phyloP scores from a whole-genome alignment of 2,888 invertebrate genomes.

The Acrobasis consociella region DNA sequence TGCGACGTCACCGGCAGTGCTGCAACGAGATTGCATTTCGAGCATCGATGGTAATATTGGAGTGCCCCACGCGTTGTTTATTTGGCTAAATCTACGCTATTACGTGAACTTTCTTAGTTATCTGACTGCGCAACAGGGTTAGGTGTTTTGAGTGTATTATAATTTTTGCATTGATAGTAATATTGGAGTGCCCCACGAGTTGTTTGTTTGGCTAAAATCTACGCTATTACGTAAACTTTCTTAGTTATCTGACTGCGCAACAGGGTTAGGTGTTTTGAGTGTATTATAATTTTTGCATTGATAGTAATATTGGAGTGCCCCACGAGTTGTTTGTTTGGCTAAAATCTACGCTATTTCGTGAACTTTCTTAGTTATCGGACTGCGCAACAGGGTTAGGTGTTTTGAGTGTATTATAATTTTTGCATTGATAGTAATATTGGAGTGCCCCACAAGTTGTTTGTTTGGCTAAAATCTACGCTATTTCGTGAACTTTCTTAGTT shows the following conservation, averaged over 20 bases:
- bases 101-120: too few relatives aligned
- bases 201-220: neutral
- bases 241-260: too few relatives aligned
- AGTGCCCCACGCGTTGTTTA: neutral
- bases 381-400: too few relatives aligned
- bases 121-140: too few relatives aligned
- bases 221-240: too few relatives aligned
- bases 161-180: slow-evolving; percentile 5
- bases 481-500: too few relatives aligned
- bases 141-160: too few relatives aligned
- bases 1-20: slow-evolving; percentile 48
- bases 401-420: too few relatives aligned
- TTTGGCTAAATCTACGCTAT: neutral
- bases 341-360: too few relatives aligned
- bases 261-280: too few relatives aligned
- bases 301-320: neutral
- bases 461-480: neutral
- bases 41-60: neutral
- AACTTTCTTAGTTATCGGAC: too few relatives aligned
- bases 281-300: too few relatives aligned
- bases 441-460: neutral
- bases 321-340: neutral
- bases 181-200: neutral
- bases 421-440: neutral
- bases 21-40: slow-evolving; percentile 18